Evolutionary conservation across 2,113 vertebrate species (phyloP), one percentile per base, ranked within the genome.

Genomic region (Datnioides undecimradiatus): DNA sequence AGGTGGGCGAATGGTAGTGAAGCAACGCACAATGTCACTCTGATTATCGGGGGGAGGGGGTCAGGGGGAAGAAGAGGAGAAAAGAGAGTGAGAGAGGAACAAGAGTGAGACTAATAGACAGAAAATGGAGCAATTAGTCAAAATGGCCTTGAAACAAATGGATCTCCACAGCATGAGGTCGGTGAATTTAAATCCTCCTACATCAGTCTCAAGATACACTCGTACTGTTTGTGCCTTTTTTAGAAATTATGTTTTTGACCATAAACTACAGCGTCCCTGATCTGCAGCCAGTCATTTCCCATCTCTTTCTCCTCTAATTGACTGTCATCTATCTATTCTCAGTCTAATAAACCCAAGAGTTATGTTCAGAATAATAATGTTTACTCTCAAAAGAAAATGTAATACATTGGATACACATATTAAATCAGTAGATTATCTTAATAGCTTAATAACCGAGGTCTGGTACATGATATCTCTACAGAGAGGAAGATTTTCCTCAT

Each of bases 1-100:
- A 90, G 86, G 86, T 90, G 79, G 79, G 43, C 7, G 68, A 63
- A 79, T 70, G 79, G 62, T 9, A 25, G 73, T 60, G 62, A 76
- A 72, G 40, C 62, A 79, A 27, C 59, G 54, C 73, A 79, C 55
- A 49, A 70, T 82, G 80, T 85, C 84, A 73, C 63, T 88, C 52
- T 70, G 76, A 76, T 69, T 76, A 75, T n/a, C 9, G 33, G 29
- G 33, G 38, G 36, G 43, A 23, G 34, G 25, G 71, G 46, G 21
- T 43, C 9, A 72, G 29, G 29, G 41, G 40, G 34, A 33, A 49
- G 55, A 41, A 51, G 38, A 52, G 52, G 64, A 33, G 31, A 33
- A 38, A 5, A 13, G 10, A 12, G 48, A 2, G 38, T 0, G 5
- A 0, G 29, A 34, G 52, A 46, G 60, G 10, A 34, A 75, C 11